A percentile compares a stretch with the other conserved stretches of the same genome.
Evolutionary conservation across 2,888 invertebrate genomes (phyloP).

Genomic region (Oconnorella tubifera): DNA sequence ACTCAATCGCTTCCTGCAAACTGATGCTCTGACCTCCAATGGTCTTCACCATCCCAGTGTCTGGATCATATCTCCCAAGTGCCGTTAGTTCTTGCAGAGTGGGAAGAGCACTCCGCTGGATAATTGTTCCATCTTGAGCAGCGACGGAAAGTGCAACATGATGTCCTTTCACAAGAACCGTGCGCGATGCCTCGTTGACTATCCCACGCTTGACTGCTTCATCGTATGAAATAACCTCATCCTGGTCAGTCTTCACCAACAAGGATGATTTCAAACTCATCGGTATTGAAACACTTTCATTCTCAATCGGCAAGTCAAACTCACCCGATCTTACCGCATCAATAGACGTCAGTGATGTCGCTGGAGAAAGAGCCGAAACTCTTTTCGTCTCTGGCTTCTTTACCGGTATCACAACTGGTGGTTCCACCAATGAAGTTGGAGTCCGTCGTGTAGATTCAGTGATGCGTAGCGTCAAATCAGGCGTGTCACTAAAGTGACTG

Average conservation of each 20-base stretch:
- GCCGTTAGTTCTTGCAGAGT: slow-evolving; percentile 41
- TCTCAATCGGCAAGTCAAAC: neutral
- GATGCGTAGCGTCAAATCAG: neutral
- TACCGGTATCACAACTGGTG: no score
- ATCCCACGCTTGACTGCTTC: slow-evolving; percentile 89
- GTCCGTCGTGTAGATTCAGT: neutral
- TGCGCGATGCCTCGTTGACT: slow-evolving; percentile 61
- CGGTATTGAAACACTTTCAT: neutral
- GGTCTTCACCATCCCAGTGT: slow-evolving; percentile 65
- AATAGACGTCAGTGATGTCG: neutral
- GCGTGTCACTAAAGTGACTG: slow-evolving; percentile 3
- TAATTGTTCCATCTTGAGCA: slow-evolving; percentile 19
- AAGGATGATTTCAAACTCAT: neutral
- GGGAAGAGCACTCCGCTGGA: slow-evolving; percentile 18
- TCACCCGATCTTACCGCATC: neutral
- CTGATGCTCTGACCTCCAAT: slow-evolving; percentile 48
- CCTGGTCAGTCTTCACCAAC: neutral
- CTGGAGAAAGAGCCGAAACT: neutral
- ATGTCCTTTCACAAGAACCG: neutral
- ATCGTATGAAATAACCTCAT: slow-evolving; percentile 59
- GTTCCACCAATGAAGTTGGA: no score
- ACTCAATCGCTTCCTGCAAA: slow-evolving; percentile 68
- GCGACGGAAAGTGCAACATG: slow-evolving; percentile 10
- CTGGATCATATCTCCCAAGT: slow-evolving; percentile 64
- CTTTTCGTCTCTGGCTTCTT: neutral